Base-by-base conservation (phyloP, 2,888 invertebrate species). In the Tetropium fuscum region DNA sequence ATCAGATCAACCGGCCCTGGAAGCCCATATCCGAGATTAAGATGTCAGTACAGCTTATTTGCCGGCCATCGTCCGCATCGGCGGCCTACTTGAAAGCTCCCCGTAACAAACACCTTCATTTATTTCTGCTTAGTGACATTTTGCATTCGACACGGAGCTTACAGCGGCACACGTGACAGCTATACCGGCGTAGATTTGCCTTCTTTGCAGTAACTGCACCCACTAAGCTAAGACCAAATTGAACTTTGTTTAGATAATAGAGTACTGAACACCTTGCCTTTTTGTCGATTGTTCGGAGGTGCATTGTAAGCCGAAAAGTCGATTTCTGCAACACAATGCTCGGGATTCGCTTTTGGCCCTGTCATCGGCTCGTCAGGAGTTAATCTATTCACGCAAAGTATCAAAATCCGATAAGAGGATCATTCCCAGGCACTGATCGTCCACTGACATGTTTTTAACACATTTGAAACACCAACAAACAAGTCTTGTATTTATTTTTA, bases 111-210 rank as follows among this genome's bases (percentile, higher is more conserved):
- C 78, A 80, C 77, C 78, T 78, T 77, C 81, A 82, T 82, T 82
- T 81, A 81, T 81, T 80, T 80, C 77, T 73, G 73, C 73, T 76
- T 79, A 79, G 81, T 81, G 82, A 82, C 82, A 77, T 79, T 77
- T 78, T 74, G 74, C 78, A 81, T 82, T 81, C 77, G 81, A 74
- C 77, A 81, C 77, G 80, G 77, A 76, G 81, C 80, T 81, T 81
- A 80, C 73, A 73, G 72, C 64, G 69, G 64, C 62, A 74, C 78
- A 76, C 77, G 75, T 75, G 78, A 77, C 76, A 73, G 73, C 74
- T 72, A 3, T 36, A 68, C 72, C 74, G 72, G 71, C 64, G 58
- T 62, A 63, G 69, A 72, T 72, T 76, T 66, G 58, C 64, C 72
- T 74, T 73, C 75, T 75, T 69, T 68, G 20, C 25, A 30, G 49